Evolutionary conservation across 2,888 invertebrate species (phyloP).

Genomic region (Ornithoptera priamus): DNA sequence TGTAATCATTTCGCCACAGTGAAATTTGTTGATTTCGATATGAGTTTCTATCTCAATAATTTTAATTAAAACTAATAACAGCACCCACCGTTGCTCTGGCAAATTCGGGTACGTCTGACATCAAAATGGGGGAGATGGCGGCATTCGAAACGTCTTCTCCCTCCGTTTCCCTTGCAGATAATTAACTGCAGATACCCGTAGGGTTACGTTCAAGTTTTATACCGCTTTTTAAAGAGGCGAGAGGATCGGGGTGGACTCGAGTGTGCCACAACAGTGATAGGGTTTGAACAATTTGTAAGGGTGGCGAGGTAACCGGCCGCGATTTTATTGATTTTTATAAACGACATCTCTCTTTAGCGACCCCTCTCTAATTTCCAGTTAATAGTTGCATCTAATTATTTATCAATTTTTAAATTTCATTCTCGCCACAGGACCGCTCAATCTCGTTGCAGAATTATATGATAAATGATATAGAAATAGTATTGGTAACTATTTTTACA

Average conservation of each 20-base stretch:
- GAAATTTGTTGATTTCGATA: conserved; percentile 6
- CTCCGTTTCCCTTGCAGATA: conserved; percentile 64
- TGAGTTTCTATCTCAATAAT: conserved; percentile 36
- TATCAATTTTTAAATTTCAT: conserved; percentile 25
- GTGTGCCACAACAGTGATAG: conserved; percentile 57
- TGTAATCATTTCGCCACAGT: conserved; percentile 5
- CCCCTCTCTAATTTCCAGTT: conserved; percentile 1
- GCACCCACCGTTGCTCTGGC: conserved; percentile 60
- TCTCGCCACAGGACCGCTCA: background rate
- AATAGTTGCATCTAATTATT: conserved; percentile 27
- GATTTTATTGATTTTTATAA: conserved; percentile 75
- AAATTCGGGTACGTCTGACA: conserved; percentile 37
- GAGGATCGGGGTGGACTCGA: conserved; percentile 48
- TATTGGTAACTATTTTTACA: too few species aligned
- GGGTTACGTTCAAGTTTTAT: conserved; percentile 71
- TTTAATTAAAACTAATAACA: conserved; percentile 77
- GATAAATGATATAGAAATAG: background rate
- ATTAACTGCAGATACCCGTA: conserved; percentile 73
- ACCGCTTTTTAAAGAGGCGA: conserved; percentile 69
- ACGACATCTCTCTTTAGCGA: conserved; percentile 27
- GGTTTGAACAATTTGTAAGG: conserved; percentile 72
- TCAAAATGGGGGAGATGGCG: conserved; percentile 56
- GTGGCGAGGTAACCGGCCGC: conserved; percentile 70
- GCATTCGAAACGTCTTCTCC: conserved; percentile 64
- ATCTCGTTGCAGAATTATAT: background rate